These are phyloP conservation scores for Sus cebifrons DNA, from an alignment of 2,797 vertebrate genomes.

Conservation along the genomic window DNA sequence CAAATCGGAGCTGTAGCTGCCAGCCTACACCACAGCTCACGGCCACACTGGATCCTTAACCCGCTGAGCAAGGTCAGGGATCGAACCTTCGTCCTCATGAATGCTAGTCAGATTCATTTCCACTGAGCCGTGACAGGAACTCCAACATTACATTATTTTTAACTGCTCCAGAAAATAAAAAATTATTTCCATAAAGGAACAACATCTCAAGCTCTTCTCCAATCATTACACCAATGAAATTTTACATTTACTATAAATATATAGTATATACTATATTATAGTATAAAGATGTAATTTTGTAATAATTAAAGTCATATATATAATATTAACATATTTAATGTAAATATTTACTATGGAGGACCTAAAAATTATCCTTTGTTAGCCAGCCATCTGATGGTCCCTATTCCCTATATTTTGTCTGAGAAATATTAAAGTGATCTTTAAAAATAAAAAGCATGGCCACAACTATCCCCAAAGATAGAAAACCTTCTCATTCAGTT, in stretches of 20 bases:
- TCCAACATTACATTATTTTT: slow-evolving; percentile 3
- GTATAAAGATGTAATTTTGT: background rate
- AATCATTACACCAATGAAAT: slow-evolving; percentile 54
- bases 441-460: slow-evolving; percentile 55
- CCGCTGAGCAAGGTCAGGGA: no score
- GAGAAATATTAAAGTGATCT: slow-evolving; percentile 39
- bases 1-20: no score
- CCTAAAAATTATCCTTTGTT: slow-evolving; percentile 50
- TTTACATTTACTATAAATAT: slow-evolving; percentile 45
- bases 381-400: slow-evolving; percentile 8
- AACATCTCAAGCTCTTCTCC: slow-evolving; percentile 43
- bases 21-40: no score
- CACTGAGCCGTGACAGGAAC: no score
- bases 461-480: slow-evolving; percentile 52
- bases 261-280: slow-evolving; percentile 2
- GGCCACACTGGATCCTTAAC: no score
- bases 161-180: slow-evolving; percentile 68
- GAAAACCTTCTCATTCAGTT: slow-evolving; percentile 63
- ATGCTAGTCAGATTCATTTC: no score
- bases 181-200: slow-evolving; percentile 36
- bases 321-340: background rate
- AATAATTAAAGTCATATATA: background rate
- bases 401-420: slow-evolving; percentile 52
- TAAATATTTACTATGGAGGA: slow-evolving; percentile 12
- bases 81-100: no score